Percentiles rank a stretch among this genome's conserved stretches.
phyloP scores from a whole-genome alignment of 2,797 vertebrate genomes.

The Alosa sapidissima region DNA sequence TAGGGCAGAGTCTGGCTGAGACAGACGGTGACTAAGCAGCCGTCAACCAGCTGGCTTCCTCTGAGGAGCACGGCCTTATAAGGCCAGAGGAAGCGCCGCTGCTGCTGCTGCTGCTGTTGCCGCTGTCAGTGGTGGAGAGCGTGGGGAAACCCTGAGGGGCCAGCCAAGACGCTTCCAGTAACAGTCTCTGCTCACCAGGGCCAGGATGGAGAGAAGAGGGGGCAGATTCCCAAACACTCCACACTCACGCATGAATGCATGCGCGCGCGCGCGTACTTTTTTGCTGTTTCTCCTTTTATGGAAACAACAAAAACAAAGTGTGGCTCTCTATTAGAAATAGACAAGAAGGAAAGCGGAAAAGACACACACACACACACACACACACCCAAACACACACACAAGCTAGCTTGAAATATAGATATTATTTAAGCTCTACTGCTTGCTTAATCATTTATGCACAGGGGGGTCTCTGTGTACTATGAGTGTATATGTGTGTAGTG shows the following conservation, averaged over 20 bases:
- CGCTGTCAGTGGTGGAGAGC: background rate
- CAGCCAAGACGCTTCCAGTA: constrained; percentile 23
- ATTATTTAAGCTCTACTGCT: no score
- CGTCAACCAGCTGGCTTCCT: constrained; percentile 35
- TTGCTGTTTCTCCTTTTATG: constrained; percentile 26
- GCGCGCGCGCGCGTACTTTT: background rate
- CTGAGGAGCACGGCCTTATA: constrained; percentile 15
- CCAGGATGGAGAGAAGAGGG: background rate
- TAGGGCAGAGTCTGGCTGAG: background rate
- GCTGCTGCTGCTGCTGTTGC: no score
- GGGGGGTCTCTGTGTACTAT: no score
- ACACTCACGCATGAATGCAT: background rate
- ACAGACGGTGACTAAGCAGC: constrained; percentile 36
- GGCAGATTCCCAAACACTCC: background rate
- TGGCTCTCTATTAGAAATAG: background rate
- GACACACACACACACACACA: background rate
- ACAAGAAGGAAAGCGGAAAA: background rate
- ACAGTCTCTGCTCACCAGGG: background rate
- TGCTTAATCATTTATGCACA: no score
- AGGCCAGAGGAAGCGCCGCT: constrained; percentile 31
- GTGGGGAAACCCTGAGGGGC: constrained; percentile 34
- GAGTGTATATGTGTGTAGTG: no score
- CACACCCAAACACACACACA: no score
- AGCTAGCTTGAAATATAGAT: no score
- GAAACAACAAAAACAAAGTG: background rate